These are phyloP conservation scores for Callipepla californica DNA, from an alignment of 2,113 vertebrate species.

Conservation along the genomic window DNA sequence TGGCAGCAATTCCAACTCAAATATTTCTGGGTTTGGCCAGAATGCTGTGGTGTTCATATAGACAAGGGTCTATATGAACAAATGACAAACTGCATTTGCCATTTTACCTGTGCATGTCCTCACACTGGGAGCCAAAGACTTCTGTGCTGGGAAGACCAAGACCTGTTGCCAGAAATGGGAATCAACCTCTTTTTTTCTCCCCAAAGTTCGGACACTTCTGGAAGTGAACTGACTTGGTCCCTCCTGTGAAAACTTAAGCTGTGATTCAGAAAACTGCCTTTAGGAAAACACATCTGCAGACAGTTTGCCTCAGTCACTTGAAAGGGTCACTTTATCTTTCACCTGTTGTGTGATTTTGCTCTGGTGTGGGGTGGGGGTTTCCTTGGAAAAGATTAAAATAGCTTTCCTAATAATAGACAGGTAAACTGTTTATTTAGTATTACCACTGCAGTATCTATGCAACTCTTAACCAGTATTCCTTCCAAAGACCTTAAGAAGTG, in stretches of 20 bases:
- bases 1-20: too few relatives aligned
- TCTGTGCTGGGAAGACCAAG: neutral
- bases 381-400: neutral
- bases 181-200: neutral
- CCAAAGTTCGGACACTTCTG: neutral
- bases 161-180: neutral
- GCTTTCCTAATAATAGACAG: neutral
- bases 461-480: neutral
- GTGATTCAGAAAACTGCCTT: neutral
- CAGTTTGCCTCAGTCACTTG: neutral
- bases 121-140: neutral
- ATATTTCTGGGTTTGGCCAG: too few relatives aligned
- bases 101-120: neutral
- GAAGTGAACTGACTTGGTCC: neutral
- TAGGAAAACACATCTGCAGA: neutral
- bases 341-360: fast-evolving
- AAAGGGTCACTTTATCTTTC: neutral
- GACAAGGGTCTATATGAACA: too few relatives aligned
- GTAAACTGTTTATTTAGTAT: neutral
- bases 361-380: neutral
- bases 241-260: neutral
- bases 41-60: too few relatives aligned
- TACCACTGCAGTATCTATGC: neutral
- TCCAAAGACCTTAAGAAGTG: neutral
- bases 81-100: neutral